A percentile compares a stretch with the other conserved stretches of the same genome.
Evolutionary conservation across 2,113 vertebrate genomes (phyloP).

Genomic region (Theristicus caerulescens): DNA sequence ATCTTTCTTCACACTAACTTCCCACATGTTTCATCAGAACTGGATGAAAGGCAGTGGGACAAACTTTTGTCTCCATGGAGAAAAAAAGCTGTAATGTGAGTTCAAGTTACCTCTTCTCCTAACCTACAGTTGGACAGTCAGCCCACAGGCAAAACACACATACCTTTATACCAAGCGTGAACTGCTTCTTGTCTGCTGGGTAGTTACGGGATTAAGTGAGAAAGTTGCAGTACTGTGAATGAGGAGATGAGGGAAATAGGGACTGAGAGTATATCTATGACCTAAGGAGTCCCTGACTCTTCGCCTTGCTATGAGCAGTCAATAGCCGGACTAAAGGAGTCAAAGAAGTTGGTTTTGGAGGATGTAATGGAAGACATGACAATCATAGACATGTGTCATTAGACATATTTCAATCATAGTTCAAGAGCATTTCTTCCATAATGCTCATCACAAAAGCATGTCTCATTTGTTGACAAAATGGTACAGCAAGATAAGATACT

Average conservation of each 20-base stretch:
- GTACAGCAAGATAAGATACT: not conserved
- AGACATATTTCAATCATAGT: no score
- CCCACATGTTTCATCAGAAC: not conserved
- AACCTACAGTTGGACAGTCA: not conserved
- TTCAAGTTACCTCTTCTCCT: not conserved
- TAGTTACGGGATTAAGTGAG: not conserved
- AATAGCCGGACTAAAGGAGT: not conserved
- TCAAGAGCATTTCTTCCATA: not conserved
- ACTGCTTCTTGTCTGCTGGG: not conserved
- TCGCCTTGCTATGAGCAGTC: not conserved
- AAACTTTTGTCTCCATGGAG: not conserved
- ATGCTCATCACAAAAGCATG: not conserved
- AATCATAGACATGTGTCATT: no score
- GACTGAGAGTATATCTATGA: not conserved
- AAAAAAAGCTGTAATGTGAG: not conserved
- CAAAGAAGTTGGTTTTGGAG: not conserved
- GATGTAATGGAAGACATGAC: not conserved
- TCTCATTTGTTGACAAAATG: not conserved
- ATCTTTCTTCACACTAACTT: not conserved
- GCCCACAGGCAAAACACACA: not conserved
- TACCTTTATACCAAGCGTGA: not conserved
- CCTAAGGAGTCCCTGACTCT: not conserved
- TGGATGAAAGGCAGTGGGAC: not conserved
- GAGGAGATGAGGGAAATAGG: not conserved
- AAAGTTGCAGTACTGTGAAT: not conserved